Percentiles rank a stretch among this genome's conserved stretches.
These are phyloP conservation scores for Dendrocopos noguchii DNA, from an alignment of 2,113 vertebrate genomes.

Conservation along the genomic window DNA sequence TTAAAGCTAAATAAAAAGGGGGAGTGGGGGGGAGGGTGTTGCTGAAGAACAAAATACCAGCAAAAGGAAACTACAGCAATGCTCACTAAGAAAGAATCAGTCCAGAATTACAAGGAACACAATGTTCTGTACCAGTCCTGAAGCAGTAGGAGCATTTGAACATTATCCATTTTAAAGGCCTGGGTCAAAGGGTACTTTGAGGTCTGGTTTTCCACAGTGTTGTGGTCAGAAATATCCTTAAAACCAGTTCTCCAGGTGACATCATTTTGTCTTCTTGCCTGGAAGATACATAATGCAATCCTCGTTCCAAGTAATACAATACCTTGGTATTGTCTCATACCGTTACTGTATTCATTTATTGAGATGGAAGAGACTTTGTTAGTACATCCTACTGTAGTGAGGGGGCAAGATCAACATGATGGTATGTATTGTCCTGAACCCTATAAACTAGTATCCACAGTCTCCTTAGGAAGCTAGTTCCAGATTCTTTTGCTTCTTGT, in stretches of 20 bases:
- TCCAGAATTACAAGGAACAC: not conserved
- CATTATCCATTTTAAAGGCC: not conserved
- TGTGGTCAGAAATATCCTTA: conserved; percentile 4
- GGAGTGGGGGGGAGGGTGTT: too few species aligned
- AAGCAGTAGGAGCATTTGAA: not conserved
- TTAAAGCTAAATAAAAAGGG: too few species aligned
- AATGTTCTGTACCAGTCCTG: not conserved
- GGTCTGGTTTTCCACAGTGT: not conserved
- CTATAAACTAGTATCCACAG: not conserved
- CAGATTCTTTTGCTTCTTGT: not conserved
- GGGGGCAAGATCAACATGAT: not conserved
- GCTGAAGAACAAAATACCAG: not conserved
- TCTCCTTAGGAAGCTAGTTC: not conserved
- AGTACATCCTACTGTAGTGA: not conserved
- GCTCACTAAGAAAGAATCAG: not conserved
- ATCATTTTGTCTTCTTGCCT: not conserved
- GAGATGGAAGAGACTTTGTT: not conserved
- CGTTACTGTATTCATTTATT: conserved; percentile 1
- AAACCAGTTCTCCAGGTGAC: not conserved
- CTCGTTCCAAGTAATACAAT: not conserved
- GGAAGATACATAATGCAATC: conserved; percentile 13
- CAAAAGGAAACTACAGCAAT: not conserved
- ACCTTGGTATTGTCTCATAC: not conserved
- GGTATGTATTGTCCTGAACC: not conserved
- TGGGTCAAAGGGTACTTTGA: not conserved